Evolutionary conservation across 92 coral and sea anemone species (phyloP).

Genomic region (Phenganax subtilis): DNA sequence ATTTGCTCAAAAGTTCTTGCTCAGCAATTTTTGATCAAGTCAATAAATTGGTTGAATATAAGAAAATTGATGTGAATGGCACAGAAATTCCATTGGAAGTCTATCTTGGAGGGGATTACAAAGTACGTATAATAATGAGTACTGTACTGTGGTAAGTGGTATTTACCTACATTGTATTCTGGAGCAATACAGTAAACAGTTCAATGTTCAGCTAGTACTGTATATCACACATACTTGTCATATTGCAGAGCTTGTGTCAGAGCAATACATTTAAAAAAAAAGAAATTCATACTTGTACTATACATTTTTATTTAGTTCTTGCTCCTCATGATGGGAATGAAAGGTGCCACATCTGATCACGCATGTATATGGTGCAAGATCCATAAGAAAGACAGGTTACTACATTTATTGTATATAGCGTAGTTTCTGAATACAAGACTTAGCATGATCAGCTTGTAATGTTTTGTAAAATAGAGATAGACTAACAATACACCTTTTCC

Average conservation of each 20-base stretch:
- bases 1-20: constrained; percentile 57
- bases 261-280: neutral
- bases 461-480: too few species aligned
- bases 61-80: constrained; percentile 11
- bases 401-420: neutral
- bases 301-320: constrained; percentile 48
- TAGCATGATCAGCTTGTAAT: too few species aligned
- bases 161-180: too few species aligned
- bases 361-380: constrained; percentile 60
- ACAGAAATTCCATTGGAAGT: constrained; percentile 8
- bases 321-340: constrained; percentile 52
- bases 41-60: constrained; percentile 29
- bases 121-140: neutral
- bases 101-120: constrained; percentile 13
- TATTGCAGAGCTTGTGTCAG: too few species aligned
- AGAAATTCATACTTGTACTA: neutral
- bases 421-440: too few species aligned
- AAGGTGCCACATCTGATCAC: constrained; percentile 52
- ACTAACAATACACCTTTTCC: too few species aligned
- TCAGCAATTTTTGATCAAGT: constrained; percentile 38
- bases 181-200: too few species aligned
- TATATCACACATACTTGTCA: too few species aligned
- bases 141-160: too few species aligned
- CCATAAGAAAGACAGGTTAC: constrained; percentile 52
- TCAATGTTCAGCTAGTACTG: too few species aligned